Evolutionary conservation across 2,888 invertebrate species (phyloP).

Genomic region (Chouioia cunea): DNA sequence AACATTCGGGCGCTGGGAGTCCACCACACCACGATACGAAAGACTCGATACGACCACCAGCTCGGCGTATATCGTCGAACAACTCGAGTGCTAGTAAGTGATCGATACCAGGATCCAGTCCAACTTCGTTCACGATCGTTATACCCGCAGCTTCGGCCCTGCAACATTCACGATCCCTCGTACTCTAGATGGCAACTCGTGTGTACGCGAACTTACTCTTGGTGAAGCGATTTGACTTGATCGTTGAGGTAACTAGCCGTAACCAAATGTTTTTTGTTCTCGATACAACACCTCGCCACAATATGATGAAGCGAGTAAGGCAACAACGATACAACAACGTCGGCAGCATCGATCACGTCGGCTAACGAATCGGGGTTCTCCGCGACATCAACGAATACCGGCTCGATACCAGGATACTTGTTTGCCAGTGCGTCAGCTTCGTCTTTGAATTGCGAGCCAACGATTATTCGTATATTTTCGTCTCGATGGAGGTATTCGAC

Average conservation of each 20-base stretch:
- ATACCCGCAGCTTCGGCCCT: constrained; percentile 91
- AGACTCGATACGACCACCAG: constrained; percentile 92
- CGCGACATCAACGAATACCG: constrained; percentile 85
- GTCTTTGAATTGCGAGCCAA: constrained; percentile 88
- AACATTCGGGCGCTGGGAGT: constrained; percentile 96
- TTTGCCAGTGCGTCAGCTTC: constrained; percentile 88
- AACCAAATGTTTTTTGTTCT: constrained; percentile 90
- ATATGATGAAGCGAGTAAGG: constrained; percentile 92
- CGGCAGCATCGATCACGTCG: constrained; percentile 79
- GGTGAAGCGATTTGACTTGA: constrained; percentile 83
- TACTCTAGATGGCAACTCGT: background rate
- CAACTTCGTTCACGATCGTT: constrained; percentile 96
- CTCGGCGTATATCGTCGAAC: constrained; percentile 90
- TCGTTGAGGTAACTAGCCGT: constrained; percentile 96
- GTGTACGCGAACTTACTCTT: constrained; percentile 72
- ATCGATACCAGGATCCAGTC: constrained; percentile 98
- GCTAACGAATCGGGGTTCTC: constrained; percentile 79
- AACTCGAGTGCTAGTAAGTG: constrained; percentile 97
- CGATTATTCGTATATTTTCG: constrained; percentile 82
- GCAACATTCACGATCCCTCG: background rate
- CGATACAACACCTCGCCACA: constrained; percentile 88
- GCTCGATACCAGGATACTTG: constrained; percentile 82
- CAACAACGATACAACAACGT: constrained; percentile 87
- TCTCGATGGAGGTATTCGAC: constrained; percentile 94
- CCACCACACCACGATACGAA: constrained; percentile 98